Evolutionary conservation across 2,113 vertebrate species (phyloP), one percentile per base, ranked within the genome.

Genomic region (Desmodus rotundus): DNA sequence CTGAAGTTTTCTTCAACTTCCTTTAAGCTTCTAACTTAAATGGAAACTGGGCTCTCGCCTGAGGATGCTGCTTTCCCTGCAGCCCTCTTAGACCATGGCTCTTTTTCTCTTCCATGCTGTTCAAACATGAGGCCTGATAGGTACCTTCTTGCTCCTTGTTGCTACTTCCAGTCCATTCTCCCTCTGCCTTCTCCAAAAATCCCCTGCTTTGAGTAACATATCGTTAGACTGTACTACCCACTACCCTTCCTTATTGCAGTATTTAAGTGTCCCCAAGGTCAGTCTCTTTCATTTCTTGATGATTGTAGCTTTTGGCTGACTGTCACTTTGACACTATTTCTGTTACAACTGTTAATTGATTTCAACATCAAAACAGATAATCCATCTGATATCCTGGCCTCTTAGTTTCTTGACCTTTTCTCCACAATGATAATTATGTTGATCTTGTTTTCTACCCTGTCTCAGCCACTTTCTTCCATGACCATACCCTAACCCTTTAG

Each of bases 311-410:
- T 85, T 72, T 87, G 65, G 90, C 28, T 87, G 45, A 85, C 41
- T 72, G 28, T 93, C 72, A 91, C 12, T 88, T 85, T 54, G 92
- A 94, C 15, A 85, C 43, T 86, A 52, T 91, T 91, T 87, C 72
- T 95, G 81, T 65, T 50, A 87, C 31, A 84, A 92, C 47, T 89
- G 28, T 89, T 84, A 96, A 96, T 0, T 89, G 54, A 96, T 93
- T 97, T 87, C 81, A 81, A 95, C 43, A 96, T 72, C 31, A 28
- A 96, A 89, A 93, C 14, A 85, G 92, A 89, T 87, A 91, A 88
- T 67, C 45, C 33, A 61, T 67, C 24, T 95, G 94, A 63, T 88
- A 91, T 77, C 45, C 33, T 78, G 73, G 54, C 13, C 38, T 91
- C 52, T 92, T 72, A 20, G 4, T 80, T 96, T 96, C 76, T 85